Evolutionary conservation across 2,888 invertebrate species (phyloP).

Genomic region (Xestoiulus laeticollis): DNA sequence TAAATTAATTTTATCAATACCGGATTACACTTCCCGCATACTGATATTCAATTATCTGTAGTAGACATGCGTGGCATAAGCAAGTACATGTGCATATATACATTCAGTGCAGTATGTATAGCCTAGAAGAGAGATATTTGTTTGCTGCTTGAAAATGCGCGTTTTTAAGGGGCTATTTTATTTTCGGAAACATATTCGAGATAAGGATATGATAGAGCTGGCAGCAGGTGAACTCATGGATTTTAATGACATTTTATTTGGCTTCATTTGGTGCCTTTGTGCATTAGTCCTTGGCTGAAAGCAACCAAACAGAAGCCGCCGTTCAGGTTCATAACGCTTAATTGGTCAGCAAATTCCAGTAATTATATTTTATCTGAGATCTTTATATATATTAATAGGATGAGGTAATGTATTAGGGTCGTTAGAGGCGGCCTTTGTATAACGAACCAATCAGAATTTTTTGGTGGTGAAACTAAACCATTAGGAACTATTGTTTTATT

Average conservation of each 20-base stretch:
- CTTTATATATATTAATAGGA: slow-evolving; percentile 7
- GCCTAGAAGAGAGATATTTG: not conserved
- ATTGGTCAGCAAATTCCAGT: not conserved
- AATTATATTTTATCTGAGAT: slow-evolving; percentile 15
- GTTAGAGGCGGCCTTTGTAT: not conserved
- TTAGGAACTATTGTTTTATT: too few relatives aligned
- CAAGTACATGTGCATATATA: not conserved
- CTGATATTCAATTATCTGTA: slow-evolving; percentile 30
- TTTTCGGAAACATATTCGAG: not conserved
- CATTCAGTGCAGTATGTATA: not conserved
- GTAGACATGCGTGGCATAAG: slow-evolving; percentile 22
- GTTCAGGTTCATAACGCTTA: not conserved
- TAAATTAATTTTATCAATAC: slow-evolving; percentile 37
- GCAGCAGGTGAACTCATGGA: not conserved
- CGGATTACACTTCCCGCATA: slow-evolving; percentile 34
- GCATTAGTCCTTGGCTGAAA: not conserved
- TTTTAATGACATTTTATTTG: not conserved
- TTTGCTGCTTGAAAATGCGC: not conserved
- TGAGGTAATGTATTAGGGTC: not conserved
- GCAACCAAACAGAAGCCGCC: not conserved
- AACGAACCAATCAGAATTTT: not conserved
- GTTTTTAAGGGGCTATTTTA: slow-evolving; percentile 19
- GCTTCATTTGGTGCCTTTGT: not conserved
- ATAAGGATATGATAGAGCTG: not conserved
- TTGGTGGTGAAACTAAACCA: not conserved